phyloP scores from a whole-genome alignment of 2,113 vertebrate species.

The Apeltes quadracus region DNA sequence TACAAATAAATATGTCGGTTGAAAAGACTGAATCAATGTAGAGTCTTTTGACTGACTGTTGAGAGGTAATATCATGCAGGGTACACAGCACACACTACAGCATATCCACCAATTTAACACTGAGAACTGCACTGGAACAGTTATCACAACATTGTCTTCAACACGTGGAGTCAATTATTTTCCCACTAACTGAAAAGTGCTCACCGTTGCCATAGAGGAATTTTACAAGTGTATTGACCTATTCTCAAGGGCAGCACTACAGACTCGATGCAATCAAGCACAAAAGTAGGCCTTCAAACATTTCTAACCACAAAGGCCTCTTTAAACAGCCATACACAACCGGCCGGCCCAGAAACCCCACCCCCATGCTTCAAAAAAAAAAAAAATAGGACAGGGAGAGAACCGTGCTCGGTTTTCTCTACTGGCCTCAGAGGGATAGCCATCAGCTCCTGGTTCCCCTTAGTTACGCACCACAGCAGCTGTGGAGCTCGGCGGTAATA shows the following conservation, averaged over 20 bases:
- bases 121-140: constrained; percentile 54
- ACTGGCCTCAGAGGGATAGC: constrained; percentile 76
- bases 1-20: constrained; percentile 50
- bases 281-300: constrained; percentile 70
- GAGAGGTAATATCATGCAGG: neutral
- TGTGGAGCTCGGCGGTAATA: constrained; percentile 88
- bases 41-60: constrained; percentile 22
- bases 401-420: constrained; percentile 63
- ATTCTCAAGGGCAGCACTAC: constrained; percentile 71
- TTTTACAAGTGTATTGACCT: constrained; percentile 77
- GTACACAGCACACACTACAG: neutral
- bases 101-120: constrained; percentile 35
- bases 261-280: constrained; percentile 74
- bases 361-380: constrained; percentile 46
- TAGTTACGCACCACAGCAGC: constrained; percentile 92
- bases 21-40: neutral
- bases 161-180: constrained; percentile 76
- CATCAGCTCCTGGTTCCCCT: constrained; percentile 86
- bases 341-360: constrained; percentile 28
- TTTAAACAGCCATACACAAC: constrained; percentile 69
- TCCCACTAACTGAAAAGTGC: constrained; percentile 71
- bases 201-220: constrained; percentile 61
- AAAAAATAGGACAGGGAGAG: constrained; percentile 33
- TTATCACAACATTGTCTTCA: constrained; percentile 63
- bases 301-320: constrained; percentile 73